Base-by-base conservation (phyloP, 1,140 invertebrate species). In the Phortica variegata region DNA sequence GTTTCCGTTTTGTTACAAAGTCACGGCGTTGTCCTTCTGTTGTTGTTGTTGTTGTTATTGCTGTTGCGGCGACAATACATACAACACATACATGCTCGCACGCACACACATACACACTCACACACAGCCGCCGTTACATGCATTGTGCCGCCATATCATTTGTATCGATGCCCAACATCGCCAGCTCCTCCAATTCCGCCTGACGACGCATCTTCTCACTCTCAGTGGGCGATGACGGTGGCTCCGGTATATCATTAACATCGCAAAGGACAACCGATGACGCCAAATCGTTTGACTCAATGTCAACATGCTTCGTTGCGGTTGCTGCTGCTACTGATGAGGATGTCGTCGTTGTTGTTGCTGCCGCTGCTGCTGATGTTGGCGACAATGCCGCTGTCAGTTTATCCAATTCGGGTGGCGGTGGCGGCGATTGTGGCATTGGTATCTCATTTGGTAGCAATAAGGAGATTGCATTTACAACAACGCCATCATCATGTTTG, bases 131-230 rank as follows among this genome's bases (percentile, higher is more conserved):
- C n/a, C n/a, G 23, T 41, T 65, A 76, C 55, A 77, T 74, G 62
- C 69, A 74, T 69, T 82, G 80, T 44, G 84, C 84, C 8, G 84
- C 84, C 59, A 86, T 81, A 68, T 87, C 85, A 39, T 82, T 81
- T 2, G 82, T 84, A 60, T 86, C 84, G 23, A 86, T 85, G 3
- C 85, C 85, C 21, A 87, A 74, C 81, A 87, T 80, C 3, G 85
- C 85, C 43, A 87, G 65, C 52, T 87, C 85, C 33, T 86, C 84
- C 47, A 84, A 60, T 37, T 84, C 81, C 40, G 80, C 80, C 56
- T 81, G 77, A 3, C 71, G 65, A 2, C 72, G 68, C 50, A 68
- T 19, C 29, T 75, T 75, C 34, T 75, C 72, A 23, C 62, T 66
- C n/a, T 69, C 65, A 12, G 61, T 54, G 5, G 68, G 61, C 8